Evolutionary conservation across 1,140 invertebrate genomes (phyloP).

Genomic region (Triops cancriformis): DNA sequence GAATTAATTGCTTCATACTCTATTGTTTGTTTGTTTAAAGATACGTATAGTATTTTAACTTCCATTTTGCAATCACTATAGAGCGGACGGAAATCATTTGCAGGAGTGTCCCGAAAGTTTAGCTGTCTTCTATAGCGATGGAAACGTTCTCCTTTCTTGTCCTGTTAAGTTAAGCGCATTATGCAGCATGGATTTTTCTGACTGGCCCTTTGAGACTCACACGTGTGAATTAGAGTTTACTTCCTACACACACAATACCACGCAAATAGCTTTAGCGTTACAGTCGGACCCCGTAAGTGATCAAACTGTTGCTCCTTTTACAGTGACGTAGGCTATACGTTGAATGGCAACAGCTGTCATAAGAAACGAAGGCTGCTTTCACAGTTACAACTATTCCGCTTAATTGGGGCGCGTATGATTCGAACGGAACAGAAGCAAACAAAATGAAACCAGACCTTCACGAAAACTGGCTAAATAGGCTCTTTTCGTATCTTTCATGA

Average conservation of each 20-base stretch:
- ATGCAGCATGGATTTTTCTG: neutral
- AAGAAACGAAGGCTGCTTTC: no score
- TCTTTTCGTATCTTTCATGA: no score
- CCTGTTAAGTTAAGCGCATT: neutral
- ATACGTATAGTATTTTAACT: no score
- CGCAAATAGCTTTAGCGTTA: neutral
- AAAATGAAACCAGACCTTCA: no score
- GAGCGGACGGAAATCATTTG: neutral
- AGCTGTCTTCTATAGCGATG: neutral
- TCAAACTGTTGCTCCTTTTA: neutral
- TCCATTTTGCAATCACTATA: neutral
- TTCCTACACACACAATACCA: neutral
- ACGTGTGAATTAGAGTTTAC: neutral
- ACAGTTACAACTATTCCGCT: no score
- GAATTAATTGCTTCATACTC: neutral
- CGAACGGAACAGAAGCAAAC: no score
- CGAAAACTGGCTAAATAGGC: no score
- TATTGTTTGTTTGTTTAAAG: no score
- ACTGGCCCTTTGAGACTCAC: neutral
- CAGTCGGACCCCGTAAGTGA: neutral
- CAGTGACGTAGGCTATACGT: no score
- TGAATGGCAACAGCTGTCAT: no score
- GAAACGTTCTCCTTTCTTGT: neutral
- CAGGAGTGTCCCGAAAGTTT: neutral
- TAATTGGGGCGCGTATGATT: no score